Base-by-base conservation (phyloP, 92 coral and sea anemone genomes). In the Zoanthus sociatus region DNA sequence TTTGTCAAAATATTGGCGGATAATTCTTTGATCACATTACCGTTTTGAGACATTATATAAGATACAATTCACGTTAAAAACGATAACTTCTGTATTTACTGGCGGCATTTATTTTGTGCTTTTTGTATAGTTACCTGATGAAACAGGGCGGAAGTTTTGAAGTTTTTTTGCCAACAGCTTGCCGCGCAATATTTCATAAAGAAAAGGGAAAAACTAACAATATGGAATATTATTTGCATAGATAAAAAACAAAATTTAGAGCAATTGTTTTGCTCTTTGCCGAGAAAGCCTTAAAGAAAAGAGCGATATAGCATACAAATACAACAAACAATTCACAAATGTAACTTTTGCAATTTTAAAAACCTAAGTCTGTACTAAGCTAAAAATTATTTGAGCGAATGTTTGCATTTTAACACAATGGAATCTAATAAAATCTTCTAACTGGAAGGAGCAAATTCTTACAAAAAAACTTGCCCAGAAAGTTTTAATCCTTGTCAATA, bases 201-300 rank as follows among this genome's bases (percentile, higher is more conserved):
- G 51, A 54, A 58, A 76, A 82, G 83, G 87, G 69, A 73, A 66
- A 66, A 77, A 77, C 42, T 73, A 79, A 79, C 84, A 63, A 83
- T 71, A 48, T 77, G 17, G 44, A 82, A 76, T 85, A 76, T 75
- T 78, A 89, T 94, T 94, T 86, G 92, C 96, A 92, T 94, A 94
- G 96, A 93, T 93, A 93, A 93, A 93, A 32, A 66, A 37, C 42
- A 37, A 89, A 86, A 44, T 77, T 81, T 55, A 54, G 54, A 58
- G 89, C 45, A 60, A 73, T 71, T 71, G 56, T 18, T 71, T 79
- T 72, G 87, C 47, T 79, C 78, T 66, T 71, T 58, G 45, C 76
- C 76, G 70, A 87, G 70, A 51, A 42, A 71, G 6, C 79, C 76
- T 83, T 82, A 58, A 84, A 66, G 60, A 68, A 47, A 48, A 66